Conservation (phyloP, 1,140 invertebrate species). For the Chlorops oryzae region DNA sequence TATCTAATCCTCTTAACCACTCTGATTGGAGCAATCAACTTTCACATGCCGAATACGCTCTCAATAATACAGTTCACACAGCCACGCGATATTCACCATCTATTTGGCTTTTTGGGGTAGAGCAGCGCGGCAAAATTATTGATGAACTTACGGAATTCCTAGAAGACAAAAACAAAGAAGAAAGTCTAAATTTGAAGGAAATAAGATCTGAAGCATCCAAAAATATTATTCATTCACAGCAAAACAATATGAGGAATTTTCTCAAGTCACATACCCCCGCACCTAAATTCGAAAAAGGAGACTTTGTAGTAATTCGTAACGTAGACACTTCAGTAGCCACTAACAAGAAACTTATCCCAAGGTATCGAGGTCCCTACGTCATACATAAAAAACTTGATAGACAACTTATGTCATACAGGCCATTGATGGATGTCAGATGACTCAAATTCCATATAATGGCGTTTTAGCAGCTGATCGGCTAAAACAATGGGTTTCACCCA, state of each 20-base stretch:
- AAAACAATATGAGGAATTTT: too few relatives aligned
- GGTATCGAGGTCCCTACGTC: conserved; percentile 2
- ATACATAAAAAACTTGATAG: conserved; percentile 1
- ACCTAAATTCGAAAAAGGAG: not conserved
- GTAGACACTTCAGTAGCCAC: conserved; percentile 2
- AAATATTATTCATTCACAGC: too few relatives aligned
- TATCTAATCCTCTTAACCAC: too few relatives aligned
- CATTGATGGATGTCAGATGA: conserved; percentile 1
- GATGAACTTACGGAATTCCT: conserved; percentile 2
- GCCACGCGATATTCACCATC: conserved; percentile 3
- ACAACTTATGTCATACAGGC: not conserved
- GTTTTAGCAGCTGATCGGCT: not conserved
- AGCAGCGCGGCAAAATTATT: conserved; percentile 4
- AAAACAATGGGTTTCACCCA: not conserved
- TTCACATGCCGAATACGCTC: conserved; percentile 5
- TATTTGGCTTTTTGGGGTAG: not conserved
- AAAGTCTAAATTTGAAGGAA: too few relatives aligned
- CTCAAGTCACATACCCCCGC: not conserved
- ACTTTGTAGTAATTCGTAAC: conserved; percentile 6
- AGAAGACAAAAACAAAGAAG: too few relatives aligned
- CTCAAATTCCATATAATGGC: conserved; percentile 2
- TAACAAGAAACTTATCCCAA: conserved; percentile 8
- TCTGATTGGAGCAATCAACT: conserved; percentile 8
- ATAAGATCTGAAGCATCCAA: too few relatives aligned
- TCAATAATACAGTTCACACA: conserved; percentile 5